These are phyloP conservation scores for Vombatus ursinus DNA, from an alignment of 2,113 vertebrate genomes.

Conservation along the genomic window DNA sequence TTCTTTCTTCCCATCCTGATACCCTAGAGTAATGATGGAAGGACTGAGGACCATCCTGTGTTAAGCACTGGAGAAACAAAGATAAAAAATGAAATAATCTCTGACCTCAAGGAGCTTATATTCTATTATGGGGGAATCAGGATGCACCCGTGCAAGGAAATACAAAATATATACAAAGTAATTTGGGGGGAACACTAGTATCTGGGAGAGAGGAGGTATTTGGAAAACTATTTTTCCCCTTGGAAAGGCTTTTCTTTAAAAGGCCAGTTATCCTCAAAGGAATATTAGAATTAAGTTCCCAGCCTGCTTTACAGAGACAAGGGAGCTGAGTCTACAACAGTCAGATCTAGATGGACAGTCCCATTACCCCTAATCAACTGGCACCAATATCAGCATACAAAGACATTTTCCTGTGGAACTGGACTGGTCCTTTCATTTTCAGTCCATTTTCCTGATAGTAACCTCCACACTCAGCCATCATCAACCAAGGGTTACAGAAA, in stretches of 20 bases:
- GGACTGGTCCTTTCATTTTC: background rate
- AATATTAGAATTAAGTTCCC: background rate
- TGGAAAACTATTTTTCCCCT: conserved; percentile 17
- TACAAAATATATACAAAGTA: background rate
- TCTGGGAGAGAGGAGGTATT: background rate
- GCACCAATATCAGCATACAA: conserved; percentile 26
- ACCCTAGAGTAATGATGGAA: background rate
- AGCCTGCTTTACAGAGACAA: conserved; percentile 51
- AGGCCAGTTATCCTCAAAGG: conserved; percentile 2
- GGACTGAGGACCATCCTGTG: background rate
- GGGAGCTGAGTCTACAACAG: background rate
- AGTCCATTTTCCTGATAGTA: background rate
- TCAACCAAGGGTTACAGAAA: background rate
- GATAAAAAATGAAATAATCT: background rate
- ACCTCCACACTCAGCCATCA: background rate
- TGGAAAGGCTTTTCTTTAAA: conserved; percentile 48
- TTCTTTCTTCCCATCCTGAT: background rate
- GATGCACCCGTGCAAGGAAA: background rate
- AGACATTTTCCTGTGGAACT: conserved; percentile 28
- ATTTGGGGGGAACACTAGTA: background rate
- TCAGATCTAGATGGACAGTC: background rate
- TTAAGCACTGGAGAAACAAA: background rate
- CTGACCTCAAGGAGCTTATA: background rate
- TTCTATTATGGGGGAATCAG: background rate
- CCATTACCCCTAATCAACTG: conserved; percentile 34